Evolutionary conservation across 2,888 invertebrate species (phyloP).

Genomic region (Stenolophus ochropezus): DNA sequence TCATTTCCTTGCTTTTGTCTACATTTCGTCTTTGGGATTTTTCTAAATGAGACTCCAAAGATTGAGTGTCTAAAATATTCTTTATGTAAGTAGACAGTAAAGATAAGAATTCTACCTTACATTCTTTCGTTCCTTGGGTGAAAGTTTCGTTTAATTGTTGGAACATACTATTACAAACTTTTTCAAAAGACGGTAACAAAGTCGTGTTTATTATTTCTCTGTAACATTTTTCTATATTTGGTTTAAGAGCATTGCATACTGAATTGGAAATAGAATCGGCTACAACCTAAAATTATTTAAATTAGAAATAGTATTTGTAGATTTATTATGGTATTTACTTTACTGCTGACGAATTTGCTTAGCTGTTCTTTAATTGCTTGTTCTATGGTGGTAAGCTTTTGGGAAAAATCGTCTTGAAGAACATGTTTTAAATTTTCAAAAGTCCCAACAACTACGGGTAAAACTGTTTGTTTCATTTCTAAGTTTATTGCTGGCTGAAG

Average conservation of each 20-base stretch:
- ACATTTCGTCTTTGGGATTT: slow-evolving; percentile 70
- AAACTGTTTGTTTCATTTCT: slow-evolving; percentile 75
- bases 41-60: slow-evolving; percentile 72
- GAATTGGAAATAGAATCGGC: slow-evolving; percentile 84
- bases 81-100: not conserved
- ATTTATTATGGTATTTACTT: slow-evolving; percentile 76
- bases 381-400: slow-evolving; percentile 84
- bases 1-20: slow-evolving; percentile 72
- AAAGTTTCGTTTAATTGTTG: slow-evolving; percentile 92
- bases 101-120: slow-evolving; percentile 75
- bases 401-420: slow-evolving; percentile 83
- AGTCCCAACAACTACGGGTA: slow-evolving; percentile 79
- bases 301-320: not conserved
- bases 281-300: slow-evolving; percentile 76
- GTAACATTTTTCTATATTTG: slow-evolving; percentile 85
- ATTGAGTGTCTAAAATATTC: slow-evolving; percentile 70
- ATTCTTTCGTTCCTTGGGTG: slow-evolving; percentile 91
- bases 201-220: slow-evolving; percentile 85
- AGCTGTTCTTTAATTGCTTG: slow-evolving; percentile 86
- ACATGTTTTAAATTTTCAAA: slow-evolving; percentile 85
- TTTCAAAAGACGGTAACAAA: slow-evolving; percentile 91
- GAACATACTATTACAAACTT: slow-evolving; percentile 90
- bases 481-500: slow-evolving; percentile 76
- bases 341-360: slow-evolving; percentile 85
- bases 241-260: slow-evolving; percentile 82